Percentiles rank a stretch among this genome's conserved stretches.
phyloP scores from a whole-genome alignment of 2,113 vertebrate species.

The Prolemur simus region DNA sequence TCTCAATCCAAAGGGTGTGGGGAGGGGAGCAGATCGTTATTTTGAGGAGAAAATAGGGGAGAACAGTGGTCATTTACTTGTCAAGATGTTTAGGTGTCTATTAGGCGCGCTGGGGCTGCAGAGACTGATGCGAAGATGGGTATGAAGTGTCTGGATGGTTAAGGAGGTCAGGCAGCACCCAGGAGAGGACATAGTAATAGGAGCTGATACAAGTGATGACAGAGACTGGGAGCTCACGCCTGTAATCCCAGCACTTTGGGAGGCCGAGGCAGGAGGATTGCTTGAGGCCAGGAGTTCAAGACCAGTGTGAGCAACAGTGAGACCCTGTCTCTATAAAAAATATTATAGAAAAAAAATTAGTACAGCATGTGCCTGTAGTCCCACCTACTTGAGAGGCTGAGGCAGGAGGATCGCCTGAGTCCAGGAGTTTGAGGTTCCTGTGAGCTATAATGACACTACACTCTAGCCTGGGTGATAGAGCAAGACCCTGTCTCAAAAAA shows the following conservation, averaged over 20 bases:
- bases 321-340: too few relatives aligned
- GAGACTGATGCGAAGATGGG: background rate
- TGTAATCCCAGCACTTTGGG: background rate
- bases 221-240: background rate
- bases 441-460: background rate
- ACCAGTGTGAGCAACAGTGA: too few relatives aligned
- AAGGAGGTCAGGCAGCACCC: background rate
- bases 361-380: too few relatives aligned
- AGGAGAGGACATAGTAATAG: background rate
- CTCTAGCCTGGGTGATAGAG: background rate
- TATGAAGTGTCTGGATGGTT: background rate
- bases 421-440: background rate
- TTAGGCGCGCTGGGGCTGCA: background rate
- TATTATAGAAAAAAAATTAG: too few relatives aligned
- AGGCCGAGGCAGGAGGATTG: background rate
- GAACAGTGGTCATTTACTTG: background rate
- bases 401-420: too few relatives aligned
- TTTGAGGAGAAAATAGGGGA: background rate
- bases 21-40: background rate
- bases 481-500: background rate
- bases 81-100: background rate
- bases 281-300: background rate
- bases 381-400: too few relatives aligned
- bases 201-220: background rate
- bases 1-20: background rate